phyloP scores from a whole-genome alignment of 2,888 invertebrate genomes.

The Acheta domesticus region DNA sequence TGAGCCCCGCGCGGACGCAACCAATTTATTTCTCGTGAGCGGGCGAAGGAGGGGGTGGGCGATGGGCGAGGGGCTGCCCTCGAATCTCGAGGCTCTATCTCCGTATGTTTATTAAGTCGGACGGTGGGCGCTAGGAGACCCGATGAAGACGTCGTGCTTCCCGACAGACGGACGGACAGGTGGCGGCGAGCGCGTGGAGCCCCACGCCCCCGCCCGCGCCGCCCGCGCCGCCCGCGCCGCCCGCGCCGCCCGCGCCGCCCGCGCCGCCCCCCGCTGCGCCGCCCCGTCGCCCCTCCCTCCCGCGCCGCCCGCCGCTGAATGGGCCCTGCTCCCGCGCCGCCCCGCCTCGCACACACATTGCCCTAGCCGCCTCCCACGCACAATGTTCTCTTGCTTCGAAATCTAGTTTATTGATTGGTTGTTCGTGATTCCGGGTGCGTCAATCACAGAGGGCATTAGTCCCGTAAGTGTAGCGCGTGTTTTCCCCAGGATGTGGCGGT shows the following conservation, averaged over 20 bases:
- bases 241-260: neutral
- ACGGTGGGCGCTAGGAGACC: neutral
- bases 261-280: neutral
- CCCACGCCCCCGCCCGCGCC: neutral
- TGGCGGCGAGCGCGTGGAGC: neutral
- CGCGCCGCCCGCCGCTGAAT: too few species aligned
- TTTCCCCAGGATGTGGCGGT: too few species aligned
- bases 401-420: too few species aligned
- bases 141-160: neutral
- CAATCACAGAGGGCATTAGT: too few species aligned
- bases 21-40: neutral
- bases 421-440: too few species aligned
- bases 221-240: neutral
- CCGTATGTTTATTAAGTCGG: neutral
- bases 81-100: slow-evolving; percentile 10
- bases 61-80: neutral
- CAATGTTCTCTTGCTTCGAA: too few species aligned
- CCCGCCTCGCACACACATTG: too few species aligned
- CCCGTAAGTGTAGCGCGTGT: too few species aligned
- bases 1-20: neutral
- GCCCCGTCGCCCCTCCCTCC: too few species aligned
- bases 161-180: neutral
- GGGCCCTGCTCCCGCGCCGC: too few species aligned
- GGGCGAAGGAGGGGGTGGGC: too few species aligned
- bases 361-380: too few species aligned